phyloP scores from a whole-genome alignment of 1,140 invertebrate species.

The Bombus pascuorum region DNA sequence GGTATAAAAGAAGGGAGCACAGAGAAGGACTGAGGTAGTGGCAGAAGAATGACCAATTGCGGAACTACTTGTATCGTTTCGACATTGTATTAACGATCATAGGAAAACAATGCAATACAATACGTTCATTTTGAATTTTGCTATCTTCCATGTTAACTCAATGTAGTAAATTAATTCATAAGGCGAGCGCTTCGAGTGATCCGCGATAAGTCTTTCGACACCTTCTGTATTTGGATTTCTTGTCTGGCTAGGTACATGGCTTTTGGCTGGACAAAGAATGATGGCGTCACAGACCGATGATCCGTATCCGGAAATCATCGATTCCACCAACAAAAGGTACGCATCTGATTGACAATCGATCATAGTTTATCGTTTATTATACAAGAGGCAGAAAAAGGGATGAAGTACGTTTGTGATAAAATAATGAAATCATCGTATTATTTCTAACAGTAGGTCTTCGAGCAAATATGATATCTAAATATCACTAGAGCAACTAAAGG shows the following conservation, averaged over 20 bases:
- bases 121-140: too few species aligned
- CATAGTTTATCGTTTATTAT: too few species aligned
- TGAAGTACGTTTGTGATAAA: too few species aligned
- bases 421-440: too few species aligned
- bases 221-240: not conserved
- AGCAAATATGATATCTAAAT: too few species aligned
- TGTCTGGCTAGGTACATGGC: not conserved
- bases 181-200: not conserved
- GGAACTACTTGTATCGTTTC: not conserved
- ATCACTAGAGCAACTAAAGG: too few species aligned
- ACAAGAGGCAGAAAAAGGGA: too few species aligned
- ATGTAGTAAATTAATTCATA: too few species aligned
- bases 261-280: conserved; percentile 32
- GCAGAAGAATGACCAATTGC: not conserved
- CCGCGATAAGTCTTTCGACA: not conserved
- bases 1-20: not conserved
- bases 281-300: conserved; percentile 48
- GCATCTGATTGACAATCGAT: not conserved
- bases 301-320: conserved; percentile 46
- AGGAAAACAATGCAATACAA: conserved; percentile 1
- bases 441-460: too few species aligned
- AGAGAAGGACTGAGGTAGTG: not conserved
- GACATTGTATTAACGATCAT: not conserved
- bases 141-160: too few species aligned
- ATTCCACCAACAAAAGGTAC: conserved; percentile 38